phyloP scores from a whole-genome alignment of 2,797 vertebrate genomes.

The Leptoclinus maculatus region DNA sequence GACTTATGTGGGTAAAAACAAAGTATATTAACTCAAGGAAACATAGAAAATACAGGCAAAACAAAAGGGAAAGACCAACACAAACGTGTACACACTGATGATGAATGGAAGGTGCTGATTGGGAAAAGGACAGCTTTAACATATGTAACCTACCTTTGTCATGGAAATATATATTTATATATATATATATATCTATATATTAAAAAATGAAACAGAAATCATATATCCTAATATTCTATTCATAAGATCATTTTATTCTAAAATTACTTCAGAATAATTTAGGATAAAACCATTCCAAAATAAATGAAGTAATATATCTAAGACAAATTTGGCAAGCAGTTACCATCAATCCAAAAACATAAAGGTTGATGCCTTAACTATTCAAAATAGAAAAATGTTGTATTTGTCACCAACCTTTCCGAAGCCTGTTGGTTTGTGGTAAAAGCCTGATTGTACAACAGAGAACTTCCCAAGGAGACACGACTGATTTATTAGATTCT shows the following conservation, averaged over 20 bases:
- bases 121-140: constrained; percentile 84
- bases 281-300: constrained; percentile 56
- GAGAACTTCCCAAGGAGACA: constrained; percentile 86
- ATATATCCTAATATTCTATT: constrained; percentile 46
- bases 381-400: constrained; percentile 81
- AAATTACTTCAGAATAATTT: constrained; percentile 34
- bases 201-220: constrained; percentile 45
- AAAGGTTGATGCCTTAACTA: constrained; percentile 88
- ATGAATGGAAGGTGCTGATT: constrained; percentile 83
- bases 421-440: constrained; percentile 92
- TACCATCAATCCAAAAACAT: constrained; percentile 91
- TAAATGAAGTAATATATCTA: constrained; percentile 35
- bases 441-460: constrained; percentile 89
- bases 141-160: constrained; percentile 92
- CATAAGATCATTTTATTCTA: constrained; percentile 5
- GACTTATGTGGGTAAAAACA: constrained; percentile 71
- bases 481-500: constrained; percentile 81
- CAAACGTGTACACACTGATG: constrained; percentile 79
- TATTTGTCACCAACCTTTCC: constrained; percentile 90
- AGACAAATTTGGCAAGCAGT: constrained; percentile 85
- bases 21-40: constrained; percentile 83
- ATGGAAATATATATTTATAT: constrained; percentile 33
- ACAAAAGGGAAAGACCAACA: constrained; percentile 82
- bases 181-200: neutral
- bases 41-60: constrained; percentile 68